A percentile compares a stretch with the other conserved stretches of the same genome.
Evolutionary conservation across 2,888 invertebrate genomes (phyloP).

Genomic region (Drosophila mulleri): DNA sequence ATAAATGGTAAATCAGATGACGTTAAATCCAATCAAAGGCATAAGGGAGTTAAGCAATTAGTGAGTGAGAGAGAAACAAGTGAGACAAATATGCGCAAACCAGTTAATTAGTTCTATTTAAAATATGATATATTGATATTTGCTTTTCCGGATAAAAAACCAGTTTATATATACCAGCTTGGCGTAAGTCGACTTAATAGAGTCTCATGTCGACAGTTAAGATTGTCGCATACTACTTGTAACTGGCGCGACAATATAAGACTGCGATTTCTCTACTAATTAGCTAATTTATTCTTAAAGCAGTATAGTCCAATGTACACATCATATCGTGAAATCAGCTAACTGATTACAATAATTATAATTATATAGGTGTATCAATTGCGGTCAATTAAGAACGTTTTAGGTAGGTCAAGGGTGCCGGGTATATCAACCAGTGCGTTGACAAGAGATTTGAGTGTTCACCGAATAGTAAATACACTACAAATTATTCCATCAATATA

Average conservation of each 20-base stretch:
- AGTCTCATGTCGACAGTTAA: neutral
- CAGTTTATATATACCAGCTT: neutral
- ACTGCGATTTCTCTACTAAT: neutral
- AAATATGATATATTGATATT: neutral
- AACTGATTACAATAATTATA: neutral
- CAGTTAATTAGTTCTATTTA: neutral
- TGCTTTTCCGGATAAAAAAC: neutral
- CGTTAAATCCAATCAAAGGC: too few species aligned
- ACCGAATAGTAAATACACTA: neutral
- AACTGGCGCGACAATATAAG: neutral
- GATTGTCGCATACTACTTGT: too few species aligned
- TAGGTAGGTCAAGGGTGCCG: slow-evolving; percentile 3
- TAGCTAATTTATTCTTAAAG: neutral
- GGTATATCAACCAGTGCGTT: neutral
- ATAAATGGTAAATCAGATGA: too few species aligned
- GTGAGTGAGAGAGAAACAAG: neutral
- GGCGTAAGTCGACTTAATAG: neutral
- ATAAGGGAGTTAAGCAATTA: too few species aligned
- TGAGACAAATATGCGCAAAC: neutral
- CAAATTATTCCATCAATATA: neutral
- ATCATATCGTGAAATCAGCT: neutral
- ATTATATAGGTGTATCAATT: neutral
- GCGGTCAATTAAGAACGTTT: neutral
- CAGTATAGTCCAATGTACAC: neutral
- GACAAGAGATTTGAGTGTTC: neutral